Evolutionary conservation across 2,888 invertebrate genomes (phyloP), one percentile per base, ranked within the genome.

Genomic region (Mesorhabditis belari): DNA sequence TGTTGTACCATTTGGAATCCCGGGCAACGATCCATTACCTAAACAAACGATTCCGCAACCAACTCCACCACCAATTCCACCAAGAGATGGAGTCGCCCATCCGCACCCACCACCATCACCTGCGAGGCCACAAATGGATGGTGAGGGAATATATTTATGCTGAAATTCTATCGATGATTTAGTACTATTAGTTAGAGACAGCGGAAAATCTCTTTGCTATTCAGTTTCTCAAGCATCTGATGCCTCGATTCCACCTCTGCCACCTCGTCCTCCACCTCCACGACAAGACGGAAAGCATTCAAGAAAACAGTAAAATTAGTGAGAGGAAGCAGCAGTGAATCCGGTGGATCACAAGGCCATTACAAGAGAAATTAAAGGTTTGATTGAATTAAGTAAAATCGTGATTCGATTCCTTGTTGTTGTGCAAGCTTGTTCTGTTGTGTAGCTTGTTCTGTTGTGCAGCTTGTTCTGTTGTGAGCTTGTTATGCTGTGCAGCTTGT

Each of bases 81-180:
- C 63, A 19, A 49, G 59, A 28, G 50, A 44, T 0, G 25, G 44
- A 25, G 58, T 62, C 0, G 60, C 61, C 28, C 51, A 35, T 49
- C 44, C 55, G n/a, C 58, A 17, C n/a, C 52, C 60, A 21, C 54
- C 58, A 50, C 44, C 62, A 19, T 58, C 59, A 6, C 23, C 61
- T 50, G 29, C 63, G 35, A 58, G 57, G 29, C 63, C 67, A 25
- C 66, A 57, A 19, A 65, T 65, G n/a, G 57, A 64, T 5, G 54
- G 69, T 35, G 44, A 17, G n/a, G 44, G 2, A n/a, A n/a, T 35
- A 35, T 9, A 35, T 35, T 35, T 17, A 35, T n/a, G 44, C 1
- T 9, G 44, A 1, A n/a, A 2, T 35, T 9, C 12, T 17, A 17
- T 35, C 0, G 44, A n/a, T 1, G n/a, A 35, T 35, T 35, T 35